phyloP scores from a whole-genome alignment of 2,888 invertebrate genomes.

The Cerastis rubricosa region DNA sequence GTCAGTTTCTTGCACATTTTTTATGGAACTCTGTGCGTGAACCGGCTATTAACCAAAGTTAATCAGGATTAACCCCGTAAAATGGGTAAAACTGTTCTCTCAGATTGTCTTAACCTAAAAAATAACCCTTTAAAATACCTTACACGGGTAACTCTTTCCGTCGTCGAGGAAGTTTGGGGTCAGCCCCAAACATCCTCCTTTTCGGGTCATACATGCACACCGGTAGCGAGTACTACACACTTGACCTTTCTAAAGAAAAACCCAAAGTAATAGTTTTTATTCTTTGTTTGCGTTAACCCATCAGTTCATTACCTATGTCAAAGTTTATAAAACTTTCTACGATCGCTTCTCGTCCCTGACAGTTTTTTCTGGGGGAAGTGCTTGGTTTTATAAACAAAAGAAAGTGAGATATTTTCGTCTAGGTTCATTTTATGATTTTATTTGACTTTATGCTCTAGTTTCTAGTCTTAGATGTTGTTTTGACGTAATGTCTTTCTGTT shows the following conservation, averaged over 20 bases:
- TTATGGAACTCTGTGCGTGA: too few species aligned
- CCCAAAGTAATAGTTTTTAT: not conserved
- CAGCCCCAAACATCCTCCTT: too few species aligned
- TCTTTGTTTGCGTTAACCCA: conserved; percentile 15
- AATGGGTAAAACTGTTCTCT: too few species aligned
- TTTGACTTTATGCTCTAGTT: conserved; percentile 12
- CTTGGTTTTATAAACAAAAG: not conserved
- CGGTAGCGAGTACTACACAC: not conserved
- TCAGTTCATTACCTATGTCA: conserved; percentile 37
- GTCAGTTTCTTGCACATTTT: too few species aligned
- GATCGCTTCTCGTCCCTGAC: conserved; percentile 14
- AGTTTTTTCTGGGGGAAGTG: conserved; percentile 7
- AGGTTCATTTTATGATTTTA: conserved; percentile 34
- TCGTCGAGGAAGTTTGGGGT: too few species aligned
- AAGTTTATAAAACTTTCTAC: conserved; percentile 44
- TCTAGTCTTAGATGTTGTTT: conserved; percentile 20
- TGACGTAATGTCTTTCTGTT: conserved; percentile 15
- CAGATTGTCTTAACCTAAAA: too few species aligned
- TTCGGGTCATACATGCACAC: too few species aligned
- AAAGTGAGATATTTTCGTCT: conserved; percentile 4
- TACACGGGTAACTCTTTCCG: too few species aligned
- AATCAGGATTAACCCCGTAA: too few species aligned
- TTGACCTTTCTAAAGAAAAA: not conserved
- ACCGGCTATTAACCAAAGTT: too few species aligned
- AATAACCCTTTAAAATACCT: too few species aligned